Conservation (phyloP, 2,797 vertebrate genomes). For the Tolypeutes matacus region DNA sequence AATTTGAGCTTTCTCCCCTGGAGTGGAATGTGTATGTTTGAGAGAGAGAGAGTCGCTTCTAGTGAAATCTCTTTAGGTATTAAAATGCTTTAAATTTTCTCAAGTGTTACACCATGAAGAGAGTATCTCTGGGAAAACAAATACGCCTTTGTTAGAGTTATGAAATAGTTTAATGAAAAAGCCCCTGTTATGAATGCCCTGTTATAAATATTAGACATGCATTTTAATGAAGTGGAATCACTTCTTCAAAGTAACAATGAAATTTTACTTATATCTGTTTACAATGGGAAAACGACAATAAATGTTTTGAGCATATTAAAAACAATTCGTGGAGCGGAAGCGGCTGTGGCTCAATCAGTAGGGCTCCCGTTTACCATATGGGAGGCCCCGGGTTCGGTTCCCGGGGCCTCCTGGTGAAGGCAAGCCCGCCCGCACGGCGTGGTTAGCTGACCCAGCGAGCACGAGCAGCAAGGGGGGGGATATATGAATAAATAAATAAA, state of each 20-base stretch:
- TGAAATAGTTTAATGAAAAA: slow-evolving; percentile 34
- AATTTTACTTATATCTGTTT: not conserved
- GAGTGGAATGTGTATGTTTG: not conserved
- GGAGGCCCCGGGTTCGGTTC: too few species aligned
- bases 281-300: not conserved
- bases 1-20: not conserved
- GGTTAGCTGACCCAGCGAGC: too few species aligned
- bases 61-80: not conserved
- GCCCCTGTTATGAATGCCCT: not conserved
- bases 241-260: slow-evolving; percentile 42
- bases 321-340: slow-evolving; percentile 37
- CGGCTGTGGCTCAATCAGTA: too few species aligned
- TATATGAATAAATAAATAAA: too few species aligned
- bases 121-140: not conserved
- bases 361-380: too few species aligned
- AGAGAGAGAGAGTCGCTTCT: not conserved
- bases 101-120: not conserved
- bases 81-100: slow-evolving; percentile 1
- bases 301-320: slow-evolving; percentile 17
- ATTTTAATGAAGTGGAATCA: not conserved
- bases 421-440: too few species aligned
- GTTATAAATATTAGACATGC: slow-evolving; percentile 23
- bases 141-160: not conserved
- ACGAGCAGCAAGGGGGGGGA: too few species aligned
- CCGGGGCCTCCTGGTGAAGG: too few species aligned